These are phyloP conservation scores for Strix uralensis DNA, from an alignment of 2,113 vertebrate genomes.

Conservation along the genomic window DNA sequence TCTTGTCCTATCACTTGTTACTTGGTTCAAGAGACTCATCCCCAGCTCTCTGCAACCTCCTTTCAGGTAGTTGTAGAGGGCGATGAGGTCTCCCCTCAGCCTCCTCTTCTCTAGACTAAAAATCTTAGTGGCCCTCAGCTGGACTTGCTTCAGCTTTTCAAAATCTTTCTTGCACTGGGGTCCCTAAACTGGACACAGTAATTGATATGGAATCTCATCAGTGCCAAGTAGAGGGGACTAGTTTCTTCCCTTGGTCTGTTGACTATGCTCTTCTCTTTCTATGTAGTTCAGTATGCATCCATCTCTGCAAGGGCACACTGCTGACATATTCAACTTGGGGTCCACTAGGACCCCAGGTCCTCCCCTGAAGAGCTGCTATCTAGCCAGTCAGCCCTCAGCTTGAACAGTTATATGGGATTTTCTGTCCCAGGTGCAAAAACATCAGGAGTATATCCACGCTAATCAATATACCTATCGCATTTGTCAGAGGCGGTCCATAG, in stretches of 20 bases:
- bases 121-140: not conserved
- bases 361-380: not conserved
- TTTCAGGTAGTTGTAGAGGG: too few species aligned
- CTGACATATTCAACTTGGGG: not conserved
- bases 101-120: too few species aligned
- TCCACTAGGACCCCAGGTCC: not conserved
- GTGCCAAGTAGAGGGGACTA: not conserved
- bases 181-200: not conserved
- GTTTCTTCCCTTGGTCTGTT: not conserved
- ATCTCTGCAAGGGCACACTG: not conserved
- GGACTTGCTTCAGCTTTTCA: not conserved
- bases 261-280: not conserved
- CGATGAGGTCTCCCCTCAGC: too few species aligned
- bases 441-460: not conserved
- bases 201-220: not conserved
- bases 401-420: not conserved
- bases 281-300: not conserved
- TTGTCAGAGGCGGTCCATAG: not conserved
- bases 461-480: not conserved
- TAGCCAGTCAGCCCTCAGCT: not conserved
- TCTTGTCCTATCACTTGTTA: too few species aligned
- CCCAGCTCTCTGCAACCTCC: too few species aligned
- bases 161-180: not conserved
- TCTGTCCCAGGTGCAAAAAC: not conserved
- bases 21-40: too few species aligned